Evolutionary conservation across 2,113 vertebrate species (phyloP).

Genomic region (Sander vitreus): DNA sequence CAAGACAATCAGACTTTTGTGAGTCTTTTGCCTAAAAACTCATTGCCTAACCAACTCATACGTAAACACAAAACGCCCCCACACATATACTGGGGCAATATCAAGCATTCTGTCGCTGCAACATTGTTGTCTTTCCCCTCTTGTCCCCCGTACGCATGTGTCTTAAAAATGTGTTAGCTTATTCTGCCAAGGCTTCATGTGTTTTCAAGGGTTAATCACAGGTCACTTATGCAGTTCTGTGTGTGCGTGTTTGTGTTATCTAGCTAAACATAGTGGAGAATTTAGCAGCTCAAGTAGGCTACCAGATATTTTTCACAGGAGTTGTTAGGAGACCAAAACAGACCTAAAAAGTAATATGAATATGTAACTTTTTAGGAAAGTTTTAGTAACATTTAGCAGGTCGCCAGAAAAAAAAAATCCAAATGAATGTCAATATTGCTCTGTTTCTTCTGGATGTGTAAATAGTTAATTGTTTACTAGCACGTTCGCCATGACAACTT

Average conservation of each 20-base stretch:
- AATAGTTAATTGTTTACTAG: neutral
- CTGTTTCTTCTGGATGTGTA: too few species aligned
- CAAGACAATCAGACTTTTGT: too few species aligned
- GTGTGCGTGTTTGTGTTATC: neutral
- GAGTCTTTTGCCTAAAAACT: neutral
- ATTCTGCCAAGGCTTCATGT: neutral
- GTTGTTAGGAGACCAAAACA: neutral
- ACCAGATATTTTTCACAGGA: neutral
- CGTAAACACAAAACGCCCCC: neutral
- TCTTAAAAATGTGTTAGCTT: slow-evolving; percentile 14
- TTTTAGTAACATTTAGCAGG: neutral
- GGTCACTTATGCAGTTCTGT: neutral
- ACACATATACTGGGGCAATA: slow-evolving; percentile 42
- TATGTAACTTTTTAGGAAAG: neutral
- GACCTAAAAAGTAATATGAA: neutral
- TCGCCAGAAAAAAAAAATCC: too few species aligned
- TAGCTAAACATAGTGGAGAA: too few species aligned
- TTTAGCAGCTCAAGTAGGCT: neutral
- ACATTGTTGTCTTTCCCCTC: slow-evolving; percentile 13
- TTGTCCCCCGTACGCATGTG: neutral
- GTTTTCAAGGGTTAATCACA: slow-evolving; percentile 23
- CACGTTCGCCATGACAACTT: too few species aligned
- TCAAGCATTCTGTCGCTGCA: slow-evolving; percentile 34
- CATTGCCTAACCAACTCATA: slow-evolving; percentile 32
- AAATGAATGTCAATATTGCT: neutral